Percentiles rank a stretch among this genome's conserved stretches.
phyloP scores from a whole-genome alignment of 2,113 vertebrate species.

The Arizona elegans region DNA sequence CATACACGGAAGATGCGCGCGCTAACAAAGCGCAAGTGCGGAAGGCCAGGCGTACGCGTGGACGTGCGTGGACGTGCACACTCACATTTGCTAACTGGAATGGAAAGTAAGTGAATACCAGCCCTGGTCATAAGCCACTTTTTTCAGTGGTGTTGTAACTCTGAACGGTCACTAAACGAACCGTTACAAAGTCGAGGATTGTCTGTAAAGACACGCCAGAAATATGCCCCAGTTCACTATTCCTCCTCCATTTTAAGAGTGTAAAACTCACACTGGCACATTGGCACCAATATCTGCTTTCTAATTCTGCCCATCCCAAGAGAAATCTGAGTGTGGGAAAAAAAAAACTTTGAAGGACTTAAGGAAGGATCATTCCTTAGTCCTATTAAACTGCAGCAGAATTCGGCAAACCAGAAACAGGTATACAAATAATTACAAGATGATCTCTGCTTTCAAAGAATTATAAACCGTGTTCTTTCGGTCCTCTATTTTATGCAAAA shows the following conservation, averaged over 20 bases:
- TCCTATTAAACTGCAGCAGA: background rate
- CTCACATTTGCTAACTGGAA: too few relatives aligned
- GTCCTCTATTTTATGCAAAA: background rate
- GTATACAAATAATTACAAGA: background rate
- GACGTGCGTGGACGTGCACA: too few relatives aligned
- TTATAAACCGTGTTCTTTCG: background rate
- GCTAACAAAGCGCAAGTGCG: too few relatives aligned
- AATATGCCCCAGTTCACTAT: background rate
- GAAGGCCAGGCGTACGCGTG: too few relatives aligned
- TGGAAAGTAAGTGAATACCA: too few relatives aligned
- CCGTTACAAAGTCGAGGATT: too few relatives aligned
- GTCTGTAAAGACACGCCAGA: too few relatives aligned
- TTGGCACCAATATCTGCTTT: background rate
- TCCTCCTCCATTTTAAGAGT: background rate
- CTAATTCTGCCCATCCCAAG: background rate
- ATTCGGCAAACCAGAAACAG: background rate
- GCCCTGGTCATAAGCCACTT: too few relatives aligned
- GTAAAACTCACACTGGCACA: background rate
- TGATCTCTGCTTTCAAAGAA: background rate
- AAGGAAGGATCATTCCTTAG: background rate
- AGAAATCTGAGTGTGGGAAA: background rate
- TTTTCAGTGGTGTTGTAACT: too few relatives aligned
- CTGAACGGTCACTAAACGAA: too few relatives aligned
- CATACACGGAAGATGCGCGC: too few relatives aligned
- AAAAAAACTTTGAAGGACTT: background rate